Evolutionary conservation across 23 tunicate species (phyloP), one percentile per base, ranked within the genome.

Genomic region (Halocynthia roretzi): DNA sequence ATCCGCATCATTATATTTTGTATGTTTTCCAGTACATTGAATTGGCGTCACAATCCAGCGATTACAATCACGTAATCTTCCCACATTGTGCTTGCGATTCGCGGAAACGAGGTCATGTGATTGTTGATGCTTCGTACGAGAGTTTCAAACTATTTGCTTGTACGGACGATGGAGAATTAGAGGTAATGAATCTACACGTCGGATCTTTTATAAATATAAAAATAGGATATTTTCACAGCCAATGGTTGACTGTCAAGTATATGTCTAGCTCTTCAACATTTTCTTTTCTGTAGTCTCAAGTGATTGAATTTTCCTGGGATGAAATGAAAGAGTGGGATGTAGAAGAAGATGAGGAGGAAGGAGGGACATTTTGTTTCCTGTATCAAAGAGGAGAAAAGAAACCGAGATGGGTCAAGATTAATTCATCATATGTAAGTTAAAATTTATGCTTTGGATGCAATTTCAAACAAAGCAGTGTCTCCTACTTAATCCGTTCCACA

Each of bases 21-120:
- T 10, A 20, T 65, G 22, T 11, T 51, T 75, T 58, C 8, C 68
- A 90, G 96, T 90, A 84, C 56, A 23, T 90, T 56, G 86, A 90
- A 48, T 53, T 84, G 52, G 90, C 77, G 0, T 21, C 68, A 15
- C 67, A 80, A 48, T 85, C 96, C 8, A 31, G 75, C n/a, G 71
- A 70, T 17, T 84, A 90, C 75, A 64, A 54, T 68, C 76, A 67
- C 58, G 76, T 81, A 14, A 60, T 71, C 23, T 90, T 90, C 55
- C 96, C 96, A 2, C 96, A 90, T 68, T 90, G 96, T 56, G 78
- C 86, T 11, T 90, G 96, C 71, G 96, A 90, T 61, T 84, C 96
- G 6, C 71, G 96, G 53, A 90, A 90, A 61, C 78, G 83, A 69
- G 96, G 96, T 71, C 89, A 90, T 73, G 96, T 90, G 61, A 85